A percentile compares a stretch with the other conserved stretches of the same genome.
phyloP scores from a whole-genome alignment of 2,113 vertebrate genomes.

The Laticauda colubrina region DNA sequence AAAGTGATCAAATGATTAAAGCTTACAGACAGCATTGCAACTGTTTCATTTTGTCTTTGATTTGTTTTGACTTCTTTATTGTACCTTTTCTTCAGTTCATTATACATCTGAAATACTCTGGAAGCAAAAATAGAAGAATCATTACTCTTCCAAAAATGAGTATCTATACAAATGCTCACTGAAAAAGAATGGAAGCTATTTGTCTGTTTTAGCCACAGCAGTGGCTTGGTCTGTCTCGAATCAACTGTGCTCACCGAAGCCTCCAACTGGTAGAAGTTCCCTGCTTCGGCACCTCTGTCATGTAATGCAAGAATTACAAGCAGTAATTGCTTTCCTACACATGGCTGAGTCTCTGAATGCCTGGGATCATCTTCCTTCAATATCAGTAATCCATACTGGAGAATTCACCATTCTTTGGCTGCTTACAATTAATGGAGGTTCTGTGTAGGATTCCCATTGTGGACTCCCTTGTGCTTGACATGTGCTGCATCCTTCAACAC shows the following conservation, averaged over 20 bases:
- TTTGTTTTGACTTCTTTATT: conserved; percentile 62
- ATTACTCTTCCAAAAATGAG: not conserved
- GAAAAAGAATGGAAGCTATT: not conserved
- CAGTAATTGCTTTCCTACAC: not conserved
- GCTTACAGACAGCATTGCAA: conserved; percentile 67
- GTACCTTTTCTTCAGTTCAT: conserved; percentile 56
- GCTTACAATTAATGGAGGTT: not conserved
- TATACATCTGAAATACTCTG: conserved; percentile 63
- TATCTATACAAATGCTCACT: not conserved
- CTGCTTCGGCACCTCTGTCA: not conserved
- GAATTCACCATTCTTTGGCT: not conserved
- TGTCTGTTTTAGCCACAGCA: not conserved
- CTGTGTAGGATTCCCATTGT: not conserved
- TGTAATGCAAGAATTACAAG: not conserved
- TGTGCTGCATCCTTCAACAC: not conserved
- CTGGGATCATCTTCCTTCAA: not conserved
- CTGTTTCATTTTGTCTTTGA: conserved; percentile 58
- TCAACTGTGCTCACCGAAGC: not conserved
- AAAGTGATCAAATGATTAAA: not conserved
- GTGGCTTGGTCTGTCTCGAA: not conserved
- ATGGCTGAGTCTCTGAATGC: not conserved
- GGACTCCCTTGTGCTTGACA: not conserved
- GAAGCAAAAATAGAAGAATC: conserved; percentile 26
- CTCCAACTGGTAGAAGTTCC: not conserved
- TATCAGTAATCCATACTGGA: not conserved